Evolutionary conservation across 1,140 invertebrate species (phyloP).

Genomic region (Drosophila littoralis): DNA sequence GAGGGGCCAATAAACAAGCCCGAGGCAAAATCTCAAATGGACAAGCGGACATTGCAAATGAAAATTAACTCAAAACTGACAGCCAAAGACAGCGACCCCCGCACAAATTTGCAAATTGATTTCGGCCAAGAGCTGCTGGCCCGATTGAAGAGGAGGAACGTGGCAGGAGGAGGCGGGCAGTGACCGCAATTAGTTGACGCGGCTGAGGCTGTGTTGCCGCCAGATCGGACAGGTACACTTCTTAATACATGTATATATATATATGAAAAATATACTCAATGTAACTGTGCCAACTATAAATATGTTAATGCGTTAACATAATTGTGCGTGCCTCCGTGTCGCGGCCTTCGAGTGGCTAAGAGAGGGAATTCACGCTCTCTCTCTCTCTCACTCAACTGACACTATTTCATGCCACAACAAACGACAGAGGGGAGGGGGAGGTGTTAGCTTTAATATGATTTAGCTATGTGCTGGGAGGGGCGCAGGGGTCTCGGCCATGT

Average conservation of each 20-base stretch:
- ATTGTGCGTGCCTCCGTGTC: slow-evolving; percentile 42
- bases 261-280: background rate
- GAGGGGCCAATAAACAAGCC: slow-evolving; percentile 3
- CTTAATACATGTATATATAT: background rate
- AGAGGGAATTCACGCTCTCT: slow-evolving; percentile 31
- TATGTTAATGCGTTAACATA: slow-evolving; percentile 67
- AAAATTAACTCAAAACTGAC: slow-evolving; percentile 68
- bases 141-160: too few species aligned
- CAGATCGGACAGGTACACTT: background rate
- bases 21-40: slow-evolving; percentile 29
- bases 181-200: slow-evolving; percentile 29
- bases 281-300: slow-evolving; percentile 33
- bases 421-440: slow-evolving; percentile 18
- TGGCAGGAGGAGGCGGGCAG: slow-evolving; percentile 1
- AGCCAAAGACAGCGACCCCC: slow-evolving; percentile 34
- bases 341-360: slow-evolving; percentile 41
- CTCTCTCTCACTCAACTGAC: slow-evolving; percentile 62
- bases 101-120: slow-evolving; percentile 51
- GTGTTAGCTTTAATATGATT: slow-evolving; percentile 41
- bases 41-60: slow-evolving; percentile 50
- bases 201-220: background rate
- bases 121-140: slow-evolving; percentile 5
- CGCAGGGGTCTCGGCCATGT: slow-evolving; percentile 7
- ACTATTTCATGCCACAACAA: slow-evolving; percentile 64
- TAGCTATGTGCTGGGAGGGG: background rate